Conservation (phyloP, 2,888 invertebrate genomes). For the Palloptera scutellata region DNA sequence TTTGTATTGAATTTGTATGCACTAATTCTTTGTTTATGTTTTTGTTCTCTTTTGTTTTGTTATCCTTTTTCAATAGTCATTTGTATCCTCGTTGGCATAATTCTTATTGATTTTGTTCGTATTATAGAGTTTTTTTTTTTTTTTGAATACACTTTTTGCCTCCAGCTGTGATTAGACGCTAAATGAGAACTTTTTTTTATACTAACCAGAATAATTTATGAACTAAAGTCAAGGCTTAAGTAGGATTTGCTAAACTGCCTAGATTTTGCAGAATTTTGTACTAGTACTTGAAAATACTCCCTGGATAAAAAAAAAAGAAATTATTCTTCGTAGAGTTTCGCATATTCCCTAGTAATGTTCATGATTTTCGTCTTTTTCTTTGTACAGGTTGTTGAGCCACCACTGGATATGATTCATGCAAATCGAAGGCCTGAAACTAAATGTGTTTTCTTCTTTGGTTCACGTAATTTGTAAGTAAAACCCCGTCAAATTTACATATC, state of each 20-base stretch:
- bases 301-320: no score
- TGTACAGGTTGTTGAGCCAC: slow-evolving; percentile 74
- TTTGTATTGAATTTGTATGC: not conserved
- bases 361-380: not conserved
- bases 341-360: no score
- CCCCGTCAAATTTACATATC: slow-evolving; percentile 14
- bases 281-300: no score
- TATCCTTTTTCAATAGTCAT: not conserved
- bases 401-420: slow-evolving; percentile 77
- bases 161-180: no score
- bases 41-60: slow-evolving; percentile 11
- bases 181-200: no score
- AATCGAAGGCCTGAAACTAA: slow-evolving; percentile 78
- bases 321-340: no score
- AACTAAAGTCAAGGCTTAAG: no score
- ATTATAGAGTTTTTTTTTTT: no score
- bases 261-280: no score
- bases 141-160: no score
- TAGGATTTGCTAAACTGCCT: no score
- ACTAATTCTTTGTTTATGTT: slow-evolving; percentile 13
- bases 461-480: slow-evolving; percentile 89
- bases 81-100: not conserved
- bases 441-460: slow-evolving; percentile 93
- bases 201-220: no score
- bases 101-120: not conserved